Percentiles rank a stretch among this genome's conserved stretches.
These are phyloP conservation scores for Phrynocephalus guinanensis DNA, from an alignment of 2,797 vertebrate genomes.

Conservation along the genomic window DNA sequence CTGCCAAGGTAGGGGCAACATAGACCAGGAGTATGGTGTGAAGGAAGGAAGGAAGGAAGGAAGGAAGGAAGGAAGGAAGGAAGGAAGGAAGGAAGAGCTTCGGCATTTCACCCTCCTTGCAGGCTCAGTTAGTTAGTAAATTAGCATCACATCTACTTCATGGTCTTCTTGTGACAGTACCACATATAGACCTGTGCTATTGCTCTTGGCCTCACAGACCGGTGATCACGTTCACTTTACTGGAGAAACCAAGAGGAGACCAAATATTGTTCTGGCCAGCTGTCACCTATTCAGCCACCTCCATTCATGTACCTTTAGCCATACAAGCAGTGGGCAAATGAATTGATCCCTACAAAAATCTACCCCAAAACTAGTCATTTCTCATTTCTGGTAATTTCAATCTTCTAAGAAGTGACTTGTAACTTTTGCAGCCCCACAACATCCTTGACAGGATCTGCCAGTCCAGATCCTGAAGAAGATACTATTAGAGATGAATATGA, in stretches of 20 bases:
- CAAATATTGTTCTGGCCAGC: not conserved
- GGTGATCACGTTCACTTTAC: not conserved
- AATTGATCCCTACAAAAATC: no score
- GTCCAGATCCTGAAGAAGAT: not conserved
- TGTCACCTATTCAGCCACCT: not conserved
- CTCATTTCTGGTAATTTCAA: not conserved
- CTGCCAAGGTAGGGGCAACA: not conserved
- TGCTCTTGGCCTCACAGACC: not conserved
- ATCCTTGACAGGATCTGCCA: constrained; percentile 15
- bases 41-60: not conserved
- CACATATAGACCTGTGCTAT: not conserved
- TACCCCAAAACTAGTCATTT: not conserved
- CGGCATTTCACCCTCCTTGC: not conserved
- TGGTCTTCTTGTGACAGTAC: no score
- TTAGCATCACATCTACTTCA: not conserved
- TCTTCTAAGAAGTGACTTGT: no score
- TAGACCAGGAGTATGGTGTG: not conserved
- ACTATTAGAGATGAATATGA: not conserved
- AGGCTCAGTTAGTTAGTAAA: no score
- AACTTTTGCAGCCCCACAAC: no score
- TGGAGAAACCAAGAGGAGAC: not conserved
- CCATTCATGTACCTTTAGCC: not conserved
- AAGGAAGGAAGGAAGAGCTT: no score
- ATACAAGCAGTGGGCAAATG: not conserved
- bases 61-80: no score